These are phyloP conservation scores for Lynx canadensis DNA, from an alignment of 2,113 vertebrate species.

Conservation along the genomic window DNA sequence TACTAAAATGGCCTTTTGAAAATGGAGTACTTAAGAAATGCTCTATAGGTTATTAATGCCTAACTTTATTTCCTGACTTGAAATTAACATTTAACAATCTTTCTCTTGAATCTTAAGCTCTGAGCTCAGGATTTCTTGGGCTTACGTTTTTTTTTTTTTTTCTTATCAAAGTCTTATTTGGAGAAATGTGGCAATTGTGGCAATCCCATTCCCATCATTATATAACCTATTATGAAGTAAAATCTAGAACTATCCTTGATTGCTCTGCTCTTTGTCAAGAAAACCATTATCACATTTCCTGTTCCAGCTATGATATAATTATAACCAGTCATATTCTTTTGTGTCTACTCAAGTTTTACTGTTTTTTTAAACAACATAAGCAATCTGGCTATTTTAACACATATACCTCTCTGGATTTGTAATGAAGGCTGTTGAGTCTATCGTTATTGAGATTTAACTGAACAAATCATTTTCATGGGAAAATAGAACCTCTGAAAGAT, in stretches of 20 bases:
- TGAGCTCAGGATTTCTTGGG: neutral
- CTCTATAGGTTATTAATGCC: neutral
- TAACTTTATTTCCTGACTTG: neutral
- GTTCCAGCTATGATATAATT: constrained; percentile 68
- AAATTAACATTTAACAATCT: neutral
- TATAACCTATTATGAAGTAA: neutral
- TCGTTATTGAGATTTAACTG: constrained; percentile 71
- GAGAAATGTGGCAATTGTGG: constrained; percentile 9
- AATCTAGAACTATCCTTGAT: neutral
- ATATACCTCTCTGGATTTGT: constrained; percentile 60
- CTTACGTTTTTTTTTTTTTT: neutral
- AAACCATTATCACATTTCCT: constrained; percentile 65
- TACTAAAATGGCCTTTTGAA: constrained; percentile 24
- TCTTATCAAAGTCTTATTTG: constrained; percentile 23
- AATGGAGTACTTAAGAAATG: neutral
- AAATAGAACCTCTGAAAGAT: constrained; percentile 63
- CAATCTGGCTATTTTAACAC: constrained; percentile 51
- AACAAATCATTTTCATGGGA: constrained; percentile 68
- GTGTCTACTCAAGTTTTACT: constrained; percentile 54
- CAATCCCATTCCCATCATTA: neutral
- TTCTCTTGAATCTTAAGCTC: neutral
- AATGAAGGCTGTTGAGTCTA: constrained; percentile 53
- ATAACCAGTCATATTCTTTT: constrained; percentile 75
- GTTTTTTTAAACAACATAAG: constrained; percentile 70
- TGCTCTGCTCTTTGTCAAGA: constrained; percentile 56